Percentiles rank a stretch among this genome's conserved stretches.
These are phyloP conservation scores for Dipus sagitta DNA, from an alignment of 2,797 vertebrate genomes.

Conservation along the genomic window DNA sequence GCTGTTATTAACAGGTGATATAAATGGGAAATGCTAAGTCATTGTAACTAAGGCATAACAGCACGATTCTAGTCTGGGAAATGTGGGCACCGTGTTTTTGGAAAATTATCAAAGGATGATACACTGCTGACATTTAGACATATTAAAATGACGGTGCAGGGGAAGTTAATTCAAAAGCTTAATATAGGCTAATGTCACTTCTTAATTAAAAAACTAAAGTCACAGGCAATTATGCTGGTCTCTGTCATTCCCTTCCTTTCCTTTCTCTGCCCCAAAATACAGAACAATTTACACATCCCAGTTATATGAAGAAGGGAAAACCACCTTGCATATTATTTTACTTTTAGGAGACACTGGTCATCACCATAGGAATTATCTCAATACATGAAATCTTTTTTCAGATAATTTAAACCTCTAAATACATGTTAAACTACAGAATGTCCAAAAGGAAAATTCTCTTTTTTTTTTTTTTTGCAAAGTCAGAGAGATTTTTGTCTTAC, in stretches of 20 bases:
- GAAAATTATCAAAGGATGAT: too few species aligned
- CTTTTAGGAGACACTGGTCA: background rate
- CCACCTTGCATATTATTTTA: background rate
- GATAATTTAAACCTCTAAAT: background rate
- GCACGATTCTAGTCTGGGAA: background rate
- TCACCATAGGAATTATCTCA: background rate
- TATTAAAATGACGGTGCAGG: background rate
- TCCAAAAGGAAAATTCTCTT: background rate
- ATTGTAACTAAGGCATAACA: background rate
- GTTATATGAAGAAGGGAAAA: too few species aligned
- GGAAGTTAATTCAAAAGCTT: background rate
- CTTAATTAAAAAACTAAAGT: constrained; percentile 10
- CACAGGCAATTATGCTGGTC: background rate
- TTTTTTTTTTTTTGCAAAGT: background rate
- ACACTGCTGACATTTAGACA: background rate
- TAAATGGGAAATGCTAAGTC: background rate
- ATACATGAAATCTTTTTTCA: background rate
- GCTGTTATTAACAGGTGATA: background rate
- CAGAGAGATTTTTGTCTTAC: background rate
- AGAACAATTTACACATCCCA: background rate
- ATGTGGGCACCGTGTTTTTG: background rate
- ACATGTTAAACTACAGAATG: background rate
- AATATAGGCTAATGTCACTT: background rate
- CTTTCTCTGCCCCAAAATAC: background rate
- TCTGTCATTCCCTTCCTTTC: background rate